Conservation (phyloP, 2,797 vertebrate species). For the Poeciliopsis presidionis region DNA sequence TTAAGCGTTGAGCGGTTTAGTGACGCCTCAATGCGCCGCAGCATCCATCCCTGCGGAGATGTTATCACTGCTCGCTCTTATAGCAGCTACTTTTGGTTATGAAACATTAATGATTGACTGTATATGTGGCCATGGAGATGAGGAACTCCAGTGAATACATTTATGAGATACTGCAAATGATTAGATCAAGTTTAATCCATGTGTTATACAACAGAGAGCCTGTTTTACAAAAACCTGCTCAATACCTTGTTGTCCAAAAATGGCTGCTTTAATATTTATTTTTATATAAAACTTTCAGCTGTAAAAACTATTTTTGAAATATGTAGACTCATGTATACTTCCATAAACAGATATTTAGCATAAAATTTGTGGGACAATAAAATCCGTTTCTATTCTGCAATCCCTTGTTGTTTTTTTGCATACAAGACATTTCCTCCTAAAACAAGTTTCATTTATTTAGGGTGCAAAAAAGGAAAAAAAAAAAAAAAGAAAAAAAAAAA, state of each 20-base stretch:
- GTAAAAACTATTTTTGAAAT: not conserved
- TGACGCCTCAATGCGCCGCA: slow-evolving; percentile 23
- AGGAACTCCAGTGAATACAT: slow-evolving; percentile 65
- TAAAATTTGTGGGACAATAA: too few species aligned
- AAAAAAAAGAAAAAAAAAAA: too few species aligned
- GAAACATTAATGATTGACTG: slow-evolving; percentile 70
- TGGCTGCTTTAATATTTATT: not conserved
- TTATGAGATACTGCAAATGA: slow-evolving; percentile 55
- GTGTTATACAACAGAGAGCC: slow-evolving; percentile 2
- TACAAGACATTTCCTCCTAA: too few species aligned
- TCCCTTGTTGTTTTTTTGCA: too few species aligned
- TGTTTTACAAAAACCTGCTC: slow-evolving; percentile 12
- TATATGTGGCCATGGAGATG: slow-evolving; percentile 70
- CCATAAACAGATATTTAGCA: too few species aligned
- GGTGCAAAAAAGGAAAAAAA: too few species aligned
- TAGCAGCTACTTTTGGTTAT: slow-evolving; percentile 54
- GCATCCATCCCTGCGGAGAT: slow-evolving; percentile 45
- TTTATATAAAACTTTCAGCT: not conserved
- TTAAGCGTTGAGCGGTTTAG: slow-evolving; percentile 18
- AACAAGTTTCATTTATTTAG: too few species aligned
- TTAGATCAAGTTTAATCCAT: slow-evolving; percentile 38
- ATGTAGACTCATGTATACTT: not conserved
- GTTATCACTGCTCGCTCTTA: slow-evolving; percentile 58
- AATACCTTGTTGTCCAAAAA: not conserved
- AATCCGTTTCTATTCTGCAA: too few species aligned